Conservation (phyloP, 1,140 invertebrate genomes). For the Pseudomyrmex pallidus region DNA sequence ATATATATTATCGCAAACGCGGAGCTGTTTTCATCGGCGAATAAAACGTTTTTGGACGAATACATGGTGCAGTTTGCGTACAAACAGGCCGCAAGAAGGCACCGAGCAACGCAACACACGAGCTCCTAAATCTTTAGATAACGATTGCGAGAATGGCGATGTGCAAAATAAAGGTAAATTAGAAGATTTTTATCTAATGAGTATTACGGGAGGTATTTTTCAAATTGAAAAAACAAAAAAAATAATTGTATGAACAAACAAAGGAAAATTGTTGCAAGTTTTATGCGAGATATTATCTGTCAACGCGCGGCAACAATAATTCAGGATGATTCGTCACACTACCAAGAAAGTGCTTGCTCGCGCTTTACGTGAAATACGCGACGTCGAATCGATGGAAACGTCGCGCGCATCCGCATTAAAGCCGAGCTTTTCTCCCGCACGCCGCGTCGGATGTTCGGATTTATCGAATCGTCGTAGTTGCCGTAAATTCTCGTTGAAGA, state of each 20-base stretch:
- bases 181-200: constrained; percentile 1
- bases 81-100: constrained; percentile 81
- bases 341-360: constrained; percentile 64
- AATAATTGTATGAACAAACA: background rate
- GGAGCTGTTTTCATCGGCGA: constrained; percentile 35
- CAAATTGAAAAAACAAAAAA: background rate
- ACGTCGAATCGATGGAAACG: constrained; percentile 80
- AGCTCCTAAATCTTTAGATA: constrained; percentile 69
- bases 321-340: constrained; percentile 64
- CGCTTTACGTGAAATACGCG: constrained; percentile 69
- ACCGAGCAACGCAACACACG: constrained; percentile 78
- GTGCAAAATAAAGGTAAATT: constrained; percentile 29
- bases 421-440: constrained; percentile 67
- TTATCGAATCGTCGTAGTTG: constrained; percentile 10
- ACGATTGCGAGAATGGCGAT: constrained; percentile 20
- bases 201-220: background rate
- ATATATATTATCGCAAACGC: constrained; percentile 2
- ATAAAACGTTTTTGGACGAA: constrained; percentile 66
- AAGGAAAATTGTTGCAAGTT: constrained; percentile 25
- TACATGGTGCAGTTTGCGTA: constrained; percentile 68
- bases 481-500: constrained; percentile 30
- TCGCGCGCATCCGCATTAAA: constrained; percentile 79
- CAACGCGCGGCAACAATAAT: constrained; percentile 48
- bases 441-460: constrained; percentile 28
- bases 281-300: constrained; percentile 29